Conservation (phyloP, 2,113 vertebrate genomes). For the Sterrhoptilus dennistouni region DNA sequence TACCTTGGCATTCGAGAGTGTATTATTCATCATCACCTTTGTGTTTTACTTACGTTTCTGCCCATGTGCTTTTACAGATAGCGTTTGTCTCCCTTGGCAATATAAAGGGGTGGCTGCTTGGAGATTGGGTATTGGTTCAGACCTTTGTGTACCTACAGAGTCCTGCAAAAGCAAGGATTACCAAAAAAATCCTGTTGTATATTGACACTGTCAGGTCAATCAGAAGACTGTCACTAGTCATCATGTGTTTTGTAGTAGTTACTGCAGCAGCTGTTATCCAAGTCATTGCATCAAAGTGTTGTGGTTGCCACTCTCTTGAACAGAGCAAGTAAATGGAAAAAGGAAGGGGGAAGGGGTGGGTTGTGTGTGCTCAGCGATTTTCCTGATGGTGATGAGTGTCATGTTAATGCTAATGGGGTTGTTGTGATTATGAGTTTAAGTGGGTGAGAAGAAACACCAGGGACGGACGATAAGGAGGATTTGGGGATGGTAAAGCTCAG, state of each 20-base stretch:
- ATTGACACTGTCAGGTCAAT: neutral
- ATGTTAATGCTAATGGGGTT: neutral
- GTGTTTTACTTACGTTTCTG: neutral
- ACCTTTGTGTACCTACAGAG: neutral
- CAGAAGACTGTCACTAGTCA: neutral
- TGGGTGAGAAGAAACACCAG: neutral
- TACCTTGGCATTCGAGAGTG: neutral
- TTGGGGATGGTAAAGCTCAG: neutral
- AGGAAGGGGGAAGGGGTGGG: neutral
- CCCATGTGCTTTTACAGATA: neutral
- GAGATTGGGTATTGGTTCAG: neutral
- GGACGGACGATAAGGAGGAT: neutral
- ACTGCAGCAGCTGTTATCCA: neutral
- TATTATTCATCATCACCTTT: neutral
- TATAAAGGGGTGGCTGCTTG: neutral
- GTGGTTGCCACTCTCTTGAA: neutral
- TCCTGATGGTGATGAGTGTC: neutral
- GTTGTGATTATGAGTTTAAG: neutral
- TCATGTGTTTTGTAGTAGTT: neutral
- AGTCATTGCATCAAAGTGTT: neutral
- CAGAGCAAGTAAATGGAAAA: neutral
- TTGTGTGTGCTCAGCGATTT: neutral
- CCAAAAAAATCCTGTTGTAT: neutral
- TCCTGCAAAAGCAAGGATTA: neutral
- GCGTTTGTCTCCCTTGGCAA: neutral